Evolutionary conservation across 2,888 invertebrate genomes (phyloP), one percentile per base, ranked within the genome.

Genomic region (Horisme vitalbata): DNA sequence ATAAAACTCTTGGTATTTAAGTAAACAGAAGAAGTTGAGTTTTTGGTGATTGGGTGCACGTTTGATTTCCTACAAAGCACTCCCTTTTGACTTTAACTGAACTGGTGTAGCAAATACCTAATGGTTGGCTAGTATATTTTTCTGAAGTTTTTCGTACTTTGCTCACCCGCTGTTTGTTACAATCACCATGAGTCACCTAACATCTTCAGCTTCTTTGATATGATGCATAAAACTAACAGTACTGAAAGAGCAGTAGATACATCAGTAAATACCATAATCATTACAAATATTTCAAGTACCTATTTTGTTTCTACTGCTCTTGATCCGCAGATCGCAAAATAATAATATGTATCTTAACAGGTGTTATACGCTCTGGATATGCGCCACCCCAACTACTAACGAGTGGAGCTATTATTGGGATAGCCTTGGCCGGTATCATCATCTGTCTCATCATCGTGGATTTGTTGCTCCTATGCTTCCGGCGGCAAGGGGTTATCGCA

Each of bases 381-480:
- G 88, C 88, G 15, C 84, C 83, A 37, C 79, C 84, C 10, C 90
- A 93, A 46, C 77, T 91, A 36, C 88, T 94, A 52, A 93, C 93
- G 60, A 94, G 94, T 65, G 93, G 93, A 8, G 92, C 95, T 45
- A 95, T 98, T 65, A 94, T 97, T 62, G 96, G 95, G 53, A 93
- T 97, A 63, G 95, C 97, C 20, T 90, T 97, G 48, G 95, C 94
- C 27, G 95, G 96, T 32, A 93, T 97, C 31, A 91, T 96, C 36
- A 85, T 96, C 57, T 91, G 97, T 54, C 90, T 97, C 51, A 85
- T 98, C 63, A 90, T 98, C 56, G 93, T 98, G 63, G 98, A 99
- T 75, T 90, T 97, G 5, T 91, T 95, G 24, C 96, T 97, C 73
- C 95, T 94, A 77, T 87, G 93, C 90, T 83, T 91, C 55, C 91